A percentile compares a stretch with the other conserved stretches of the same genome.
Evolutionary conservation across 2,888 invertebrate species (phyloP).

Genomic region (Phymatocera aterrima): DNA sequence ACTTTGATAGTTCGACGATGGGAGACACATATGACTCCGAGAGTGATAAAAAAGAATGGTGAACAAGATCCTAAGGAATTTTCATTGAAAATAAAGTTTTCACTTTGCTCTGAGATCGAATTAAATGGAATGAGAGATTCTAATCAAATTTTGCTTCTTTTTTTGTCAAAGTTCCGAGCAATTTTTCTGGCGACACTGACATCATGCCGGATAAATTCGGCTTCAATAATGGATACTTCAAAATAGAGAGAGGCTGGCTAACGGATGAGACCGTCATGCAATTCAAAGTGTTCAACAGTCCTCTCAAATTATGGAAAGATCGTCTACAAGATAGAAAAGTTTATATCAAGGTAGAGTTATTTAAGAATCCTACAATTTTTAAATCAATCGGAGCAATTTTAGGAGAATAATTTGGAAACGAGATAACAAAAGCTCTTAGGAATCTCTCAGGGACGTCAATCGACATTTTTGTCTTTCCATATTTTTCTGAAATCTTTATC

Average conservation of each 20-base stretch:
- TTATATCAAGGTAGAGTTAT: constrained; percentile 81
- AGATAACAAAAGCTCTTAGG: neutral
- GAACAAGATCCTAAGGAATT: constrained; percentile 55
- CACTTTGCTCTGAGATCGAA: too few species aligned
- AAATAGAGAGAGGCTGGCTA: constrained; percentile 89
- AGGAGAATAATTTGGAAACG: neutral
- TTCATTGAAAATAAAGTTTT: constrained; percentile 21
- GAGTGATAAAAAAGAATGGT: constrained; percentile 78
- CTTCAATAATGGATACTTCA: constrained; percentile 77
- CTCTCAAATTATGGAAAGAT: constrained; percentile 86
- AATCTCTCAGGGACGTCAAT: neutral
- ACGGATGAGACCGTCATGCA: constrained; percentile 90
- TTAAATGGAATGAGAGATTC: too few species aligned
- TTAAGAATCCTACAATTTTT: too few species aligned
- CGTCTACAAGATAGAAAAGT: constrained; percentile 82
- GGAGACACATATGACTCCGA: constrained; percentile 87
- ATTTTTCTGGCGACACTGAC: constrained; percentile 65
- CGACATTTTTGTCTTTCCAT: too few species aligned
- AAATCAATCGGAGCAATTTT: too few species aligned
- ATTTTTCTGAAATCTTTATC: neutral
- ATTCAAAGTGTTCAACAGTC: constrained; percentile 88
- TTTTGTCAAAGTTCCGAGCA: constrained; percentile 67
- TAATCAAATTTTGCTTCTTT: constrained; percentile 29
- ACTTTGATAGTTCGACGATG: constrained; percentile 83
- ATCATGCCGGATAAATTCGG: constrained; percentile 83